Base-by-base conservation (phyloP, 2,797 vertebrate species). In the Acipenser oxyrinchus region DNA sequence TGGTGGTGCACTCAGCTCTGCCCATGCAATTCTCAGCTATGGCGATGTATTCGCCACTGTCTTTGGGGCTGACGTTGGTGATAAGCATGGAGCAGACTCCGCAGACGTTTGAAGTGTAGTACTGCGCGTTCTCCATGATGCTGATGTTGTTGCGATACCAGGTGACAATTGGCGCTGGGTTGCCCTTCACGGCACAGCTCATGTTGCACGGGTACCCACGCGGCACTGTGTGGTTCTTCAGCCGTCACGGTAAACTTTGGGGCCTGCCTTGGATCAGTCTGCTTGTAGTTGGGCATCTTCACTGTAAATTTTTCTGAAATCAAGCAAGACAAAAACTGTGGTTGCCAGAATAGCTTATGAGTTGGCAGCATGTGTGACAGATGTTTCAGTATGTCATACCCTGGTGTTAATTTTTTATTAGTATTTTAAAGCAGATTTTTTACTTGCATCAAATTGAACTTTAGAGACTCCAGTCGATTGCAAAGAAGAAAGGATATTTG, bases 171-270 rank as follows among this genome's bases (percentile, higher is more conserved):
- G 94, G 93, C 1, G 62, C 48, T 0, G 94, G 94, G 1, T 86
- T 78, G 67, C 93, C 94, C n/a, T 75, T 86, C 23, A 94, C 89
- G 0, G 94, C 93, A 0, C 94, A 98, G 81, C 82, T 98, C 94
- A 96, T 95, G 49, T 69, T 82, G 64, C 94, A 95, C 66, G 93
- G 90, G 0, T 88, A 93, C 67, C 93, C 93, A 0, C 69, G 79
- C 1, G 87, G 89, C 63, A 93, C 90, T 6, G 86, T 83, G n/a
- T 92, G 93, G 0, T 84, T 72, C 74, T 92, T 93, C 62, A 96
- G 70, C 0, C 85, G 87, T 11, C n/a, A 92, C 92, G 0, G 90
- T 81, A 78, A 96, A 90, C 2, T 83, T 64, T 0, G 94, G 93
- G 58, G 87, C 82, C 70, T 84, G 89, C 52, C 66, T 81, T 70